Percentiles rank a stretch among this genome's conserved stretches.
Evolutionary conservation across 92 coral and sea anemone genomes (phyloP).

Genomic region (Palythoa grandis): DNA sequence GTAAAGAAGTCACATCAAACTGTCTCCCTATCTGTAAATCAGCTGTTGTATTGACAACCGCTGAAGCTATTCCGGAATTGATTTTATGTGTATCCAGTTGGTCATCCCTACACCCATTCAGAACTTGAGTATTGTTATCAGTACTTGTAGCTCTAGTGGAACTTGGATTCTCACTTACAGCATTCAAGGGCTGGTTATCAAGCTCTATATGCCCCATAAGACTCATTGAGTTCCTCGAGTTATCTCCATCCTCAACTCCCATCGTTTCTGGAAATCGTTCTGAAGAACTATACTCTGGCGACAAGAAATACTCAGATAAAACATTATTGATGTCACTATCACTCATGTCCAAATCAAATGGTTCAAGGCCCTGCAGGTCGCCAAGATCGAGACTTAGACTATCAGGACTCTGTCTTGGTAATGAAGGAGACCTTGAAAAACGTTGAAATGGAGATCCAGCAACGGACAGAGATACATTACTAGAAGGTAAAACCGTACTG

Average conservation of each 20-base stretch:
- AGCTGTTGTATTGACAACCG: background rate
- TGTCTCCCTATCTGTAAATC: background rate
- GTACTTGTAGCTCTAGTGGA: background rate
- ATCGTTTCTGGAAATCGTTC: constrained; percentile 37
- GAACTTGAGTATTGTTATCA: background rate
- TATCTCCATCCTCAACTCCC: constrained; percentile 6
- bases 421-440: constrained; percentile 16
- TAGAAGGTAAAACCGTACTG: background rate
- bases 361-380: constrained; percentile 53
- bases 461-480: background rate
- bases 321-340: constrained; percentile 64
- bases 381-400: constrained; percentile 54
- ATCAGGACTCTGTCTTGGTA: constrained; percentile 35
- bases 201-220: background rate
- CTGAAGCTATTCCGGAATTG: background rate
- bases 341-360: constrained; percentile 59
- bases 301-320: constrained; percentile 57
- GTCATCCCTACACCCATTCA: constrained; percentile 1
- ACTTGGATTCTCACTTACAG: background rate
- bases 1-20: background rate
- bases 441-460: background rate
- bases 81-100: background rate
- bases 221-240: constrained; percentile 6
- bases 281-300: background rate
- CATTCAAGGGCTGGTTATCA: background rate